A percentile compares a stretch with the other conserved stretches of the same genome.
Evolutionary conservation across 2,888 invertebrate species (phyloP).

Genomic region (Tridacna gigas): DNA sequence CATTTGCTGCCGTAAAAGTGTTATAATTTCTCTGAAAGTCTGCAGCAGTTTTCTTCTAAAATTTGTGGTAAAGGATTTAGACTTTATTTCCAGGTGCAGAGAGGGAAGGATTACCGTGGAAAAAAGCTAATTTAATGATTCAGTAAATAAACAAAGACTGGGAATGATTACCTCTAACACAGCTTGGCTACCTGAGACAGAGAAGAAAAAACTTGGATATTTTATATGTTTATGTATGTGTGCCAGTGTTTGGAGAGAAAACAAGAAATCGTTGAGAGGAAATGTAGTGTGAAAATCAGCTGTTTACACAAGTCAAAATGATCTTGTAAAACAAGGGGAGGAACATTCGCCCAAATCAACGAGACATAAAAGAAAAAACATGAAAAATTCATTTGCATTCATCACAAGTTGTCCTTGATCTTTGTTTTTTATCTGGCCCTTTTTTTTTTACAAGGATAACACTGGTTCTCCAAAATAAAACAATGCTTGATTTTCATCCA

Average conservation of each 20-base stretch:
- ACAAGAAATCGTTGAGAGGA: conserved; percentile 55
- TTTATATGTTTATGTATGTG: conserved; percentile 53
- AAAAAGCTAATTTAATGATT: conserved; percentile 20
- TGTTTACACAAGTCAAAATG: conserved; percentile 57
- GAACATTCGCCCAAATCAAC: conserved; percentile 14
- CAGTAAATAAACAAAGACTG: conserved; percentile 29
- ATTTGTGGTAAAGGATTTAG: not conserved
- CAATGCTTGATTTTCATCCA: no score
- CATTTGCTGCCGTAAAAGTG: not conserved
- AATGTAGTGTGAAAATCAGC: conserved; percentile 62
- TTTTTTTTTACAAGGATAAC: no score
- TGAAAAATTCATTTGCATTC: not conserved
- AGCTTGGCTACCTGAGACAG: conserved; percentile 18
- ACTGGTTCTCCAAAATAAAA: no score
- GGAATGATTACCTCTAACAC: conserved; percentile 4
- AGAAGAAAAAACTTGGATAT: conserved; percentile 27
- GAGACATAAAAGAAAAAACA: conserved; percentile 2
- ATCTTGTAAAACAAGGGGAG: conserved; percentile 45
- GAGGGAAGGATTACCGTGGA: not conserved
- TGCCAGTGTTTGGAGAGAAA: conserved; percentile 51
- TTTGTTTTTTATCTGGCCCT: not conserved
- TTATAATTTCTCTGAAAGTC: not conserved
- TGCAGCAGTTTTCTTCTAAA: not conserved
- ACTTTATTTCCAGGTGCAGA: not conserved
- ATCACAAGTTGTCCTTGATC: not conserved